These are phyloP conservation scores for Turnix velox DNA, from an alignment of 2,113 vertebrate species.

Conservation along the genomic window DNA sequence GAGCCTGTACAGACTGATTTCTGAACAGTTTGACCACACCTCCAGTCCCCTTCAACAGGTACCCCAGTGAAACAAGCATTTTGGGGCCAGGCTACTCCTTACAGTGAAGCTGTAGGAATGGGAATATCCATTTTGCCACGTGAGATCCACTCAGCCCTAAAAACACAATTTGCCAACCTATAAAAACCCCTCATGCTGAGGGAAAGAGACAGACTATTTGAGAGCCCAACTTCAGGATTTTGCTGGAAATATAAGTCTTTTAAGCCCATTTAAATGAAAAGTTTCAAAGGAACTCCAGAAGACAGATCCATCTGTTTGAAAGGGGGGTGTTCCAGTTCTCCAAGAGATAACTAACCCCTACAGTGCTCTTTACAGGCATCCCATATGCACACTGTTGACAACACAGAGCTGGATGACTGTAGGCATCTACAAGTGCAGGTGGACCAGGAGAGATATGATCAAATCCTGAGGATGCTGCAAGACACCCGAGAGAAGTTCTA, in stretches of 20 bases:
- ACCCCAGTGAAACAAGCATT: neutral
- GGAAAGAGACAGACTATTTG: neutral
- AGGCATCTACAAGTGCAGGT: neutral
- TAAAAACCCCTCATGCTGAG: neutral
- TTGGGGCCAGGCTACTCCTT: neutral
- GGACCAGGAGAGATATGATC: neutral
- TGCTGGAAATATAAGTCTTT: neutral
- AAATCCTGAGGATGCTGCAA: too few relatives aligned
- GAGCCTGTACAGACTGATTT: rapidly evolving
- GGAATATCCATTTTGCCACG: neutral
- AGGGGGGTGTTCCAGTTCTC: neutral
- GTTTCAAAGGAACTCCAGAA: neutral
- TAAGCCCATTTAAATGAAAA: neutral
- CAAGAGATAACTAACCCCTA: neutral
- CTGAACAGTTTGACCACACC: rapidly evolving
- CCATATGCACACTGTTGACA: neutral
- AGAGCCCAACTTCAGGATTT: neutral
- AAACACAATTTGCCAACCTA: neutral
- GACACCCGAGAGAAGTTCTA: neutral
- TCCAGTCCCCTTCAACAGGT: neutral
- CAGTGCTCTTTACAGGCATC: neutral
- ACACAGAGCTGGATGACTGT: neutral
- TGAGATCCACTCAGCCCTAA: neutral
- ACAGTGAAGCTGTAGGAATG: neutral
- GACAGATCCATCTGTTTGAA: neutral